These are phyloP conservation scores for Morelia viridis DNA, from an alignment of 2,797 vertebrate species.

Conservation along the genomic window DNA sequence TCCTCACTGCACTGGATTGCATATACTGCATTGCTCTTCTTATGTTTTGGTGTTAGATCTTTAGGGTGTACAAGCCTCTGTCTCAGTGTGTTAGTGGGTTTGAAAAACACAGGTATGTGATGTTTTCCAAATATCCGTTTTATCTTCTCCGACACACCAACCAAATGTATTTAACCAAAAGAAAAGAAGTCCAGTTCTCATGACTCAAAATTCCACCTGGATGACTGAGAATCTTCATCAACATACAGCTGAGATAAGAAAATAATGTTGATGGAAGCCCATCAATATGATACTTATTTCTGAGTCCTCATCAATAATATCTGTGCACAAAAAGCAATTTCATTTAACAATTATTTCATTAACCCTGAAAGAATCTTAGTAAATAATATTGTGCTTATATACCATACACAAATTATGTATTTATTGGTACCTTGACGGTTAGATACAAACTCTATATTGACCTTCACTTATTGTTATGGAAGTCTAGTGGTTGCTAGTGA, in stretches of 20 bases:
- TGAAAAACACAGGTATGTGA: too few species aligned
- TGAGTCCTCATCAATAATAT: neutral
- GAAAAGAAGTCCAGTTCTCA: too few species aligned
- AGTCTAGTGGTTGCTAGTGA: fast-evolving
- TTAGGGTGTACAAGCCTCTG: too few species aligned
- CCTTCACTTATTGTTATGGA: neutral
- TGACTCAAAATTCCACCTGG: too few species aligned
- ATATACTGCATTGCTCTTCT: too few species aligned
- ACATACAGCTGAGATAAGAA: neutral
- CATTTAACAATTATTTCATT: neutral
- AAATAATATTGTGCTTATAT: neutral
- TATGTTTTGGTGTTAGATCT: too few species aligned
- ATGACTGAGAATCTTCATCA: too few species aligned
- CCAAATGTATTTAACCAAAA: too few species aligned
- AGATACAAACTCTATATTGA: neutral
- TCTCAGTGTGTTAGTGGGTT: too few species aligned
- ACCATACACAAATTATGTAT: neutral
- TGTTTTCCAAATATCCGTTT: too few species aligned
- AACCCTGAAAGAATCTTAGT: neutral
- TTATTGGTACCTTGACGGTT: neutral
- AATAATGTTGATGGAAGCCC: neutral
- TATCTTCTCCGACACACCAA: too few species aligned
- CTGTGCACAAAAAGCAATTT: neutral
- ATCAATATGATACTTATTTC: neutral
- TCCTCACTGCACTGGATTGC: too few species aligned